These are phyloP conservation scores for Enoplosus armatus DNA, from an alignment of 2,797 vertebrate species.

Conservation along the genomic window DNA sequence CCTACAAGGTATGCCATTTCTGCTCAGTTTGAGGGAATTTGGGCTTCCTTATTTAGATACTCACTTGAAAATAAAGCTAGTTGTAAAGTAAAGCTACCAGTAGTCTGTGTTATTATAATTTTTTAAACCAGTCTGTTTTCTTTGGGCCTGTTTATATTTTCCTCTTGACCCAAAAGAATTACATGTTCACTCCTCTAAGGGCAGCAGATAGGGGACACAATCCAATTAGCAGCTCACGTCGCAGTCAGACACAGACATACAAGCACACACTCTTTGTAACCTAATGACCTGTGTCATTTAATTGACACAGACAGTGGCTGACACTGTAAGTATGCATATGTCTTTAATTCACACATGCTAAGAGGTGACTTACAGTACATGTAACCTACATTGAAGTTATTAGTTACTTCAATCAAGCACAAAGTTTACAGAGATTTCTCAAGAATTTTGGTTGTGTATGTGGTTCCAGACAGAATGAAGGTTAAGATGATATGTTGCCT, in stretches of 20 bases:
- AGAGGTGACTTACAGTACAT: neutral
- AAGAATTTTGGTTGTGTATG: neutral
- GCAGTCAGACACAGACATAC: conserved; percentile 1
- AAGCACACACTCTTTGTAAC: conserved; percentile 1
- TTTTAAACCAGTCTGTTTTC: too few relatives aligned
- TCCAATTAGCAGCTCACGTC: conserved; percentile 46
- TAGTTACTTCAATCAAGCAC: neutral
- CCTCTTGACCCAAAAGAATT: conserved; percentile 2
- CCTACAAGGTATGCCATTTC: too few relatives aligned
- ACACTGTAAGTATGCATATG: neutral
- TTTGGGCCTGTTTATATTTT: too few relatives aligned
- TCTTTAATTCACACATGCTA: neutral
- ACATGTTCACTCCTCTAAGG: conserved; percentile 1
- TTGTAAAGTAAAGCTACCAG: too few relatives aligned
- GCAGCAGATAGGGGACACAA: conserved; percentile 23
- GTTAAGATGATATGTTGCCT: conserved; percentile 4
- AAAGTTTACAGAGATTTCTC: neutral
- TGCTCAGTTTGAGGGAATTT: too few relatives aligned
- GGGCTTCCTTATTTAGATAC: too few relatives aligned
- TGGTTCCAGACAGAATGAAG: neutral
- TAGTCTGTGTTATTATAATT: too few relatives aligned
- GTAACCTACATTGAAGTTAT: neutral
- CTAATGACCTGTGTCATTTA: conserved; percentile 16
- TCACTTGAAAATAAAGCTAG: too few relatives aligned
- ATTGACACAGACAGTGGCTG: conserved; percentile 5